These are phyloP conservation scores for Cetonia aurata DNA, from an alignment of 2,888 invertebrate genomes.

Conservation along the genomic window DNA sequence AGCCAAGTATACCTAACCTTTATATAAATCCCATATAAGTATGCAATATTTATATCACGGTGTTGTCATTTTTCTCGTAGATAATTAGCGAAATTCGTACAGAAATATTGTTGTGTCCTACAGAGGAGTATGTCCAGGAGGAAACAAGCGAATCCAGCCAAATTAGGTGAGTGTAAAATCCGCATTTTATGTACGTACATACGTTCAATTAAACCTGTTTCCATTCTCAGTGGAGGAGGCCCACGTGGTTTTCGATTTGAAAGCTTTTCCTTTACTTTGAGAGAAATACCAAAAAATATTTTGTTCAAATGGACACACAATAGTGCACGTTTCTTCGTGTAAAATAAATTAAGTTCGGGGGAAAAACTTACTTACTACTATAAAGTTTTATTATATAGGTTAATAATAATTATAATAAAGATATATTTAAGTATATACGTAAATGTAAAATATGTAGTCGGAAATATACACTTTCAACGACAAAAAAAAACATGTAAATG, in stretches of 20 bases:
- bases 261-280: background rate
- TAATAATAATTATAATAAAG: too few relatives aligned
- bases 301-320: too few relatives aligned
- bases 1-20: too few relatives aligned
- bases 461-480: background rate
- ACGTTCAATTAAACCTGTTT: background rate
- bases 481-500: constrained; percentile 41
- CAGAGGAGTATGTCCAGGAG: constrained; percentile 57
- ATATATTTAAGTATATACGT: background rate
- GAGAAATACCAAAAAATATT: too few relatives aligned
- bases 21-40: too few relatives aligned
- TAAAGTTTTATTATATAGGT: too few relatives aligned
- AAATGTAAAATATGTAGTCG: background rate
- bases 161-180: constrained; percentile 55
- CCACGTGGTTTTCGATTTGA: background rate
- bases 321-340: too few relatives aligned
- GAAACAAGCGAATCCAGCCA: constrained; percentile 61
- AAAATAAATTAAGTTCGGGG: too few relatives aligned
- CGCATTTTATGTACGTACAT: background rate
- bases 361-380: too few relatives aligned
- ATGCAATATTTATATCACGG: background rate
- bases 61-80: background rate
- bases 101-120: constrained; percentile 12
- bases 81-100: background rate
- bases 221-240: background rate